Percentiles rank a stretch among this genome's conserved stretches.
Evolutionary conservation across 2,113 vertebrate genomes (phyloP).

Genomic region (Vicugna pacos): DNA sequence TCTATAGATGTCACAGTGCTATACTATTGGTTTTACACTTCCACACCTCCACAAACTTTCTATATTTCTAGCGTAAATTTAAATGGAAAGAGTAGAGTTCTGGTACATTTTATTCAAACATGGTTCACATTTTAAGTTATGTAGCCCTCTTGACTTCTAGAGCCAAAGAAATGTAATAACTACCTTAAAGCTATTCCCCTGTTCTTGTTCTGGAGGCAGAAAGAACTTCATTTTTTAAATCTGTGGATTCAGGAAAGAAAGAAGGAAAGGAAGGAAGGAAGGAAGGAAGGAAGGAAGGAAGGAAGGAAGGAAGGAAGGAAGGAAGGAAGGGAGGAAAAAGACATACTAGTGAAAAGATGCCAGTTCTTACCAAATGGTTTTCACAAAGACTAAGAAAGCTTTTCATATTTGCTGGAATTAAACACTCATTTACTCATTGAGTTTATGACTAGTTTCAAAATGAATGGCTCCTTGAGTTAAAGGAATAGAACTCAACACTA

Average conservation of each 20-base stretch:
- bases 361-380: constrained; percentile 23
- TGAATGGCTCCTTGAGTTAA: background rate
- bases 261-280: too few relatives aligned
- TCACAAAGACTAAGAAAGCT: constrained; percentile 31
- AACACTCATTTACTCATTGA: background rate
- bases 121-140: background rate
- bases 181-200: background rate
- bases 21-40: background rate
- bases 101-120: background rate
- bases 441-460: constrained; percentile 42
- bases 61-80: constrained; percentile 22
- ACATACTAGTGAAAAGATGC: background rate
- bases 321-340: background rate
- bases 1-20: background rate
- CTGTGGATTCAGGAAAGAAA: background rate
- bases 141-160: background rate
- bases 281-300: background rate
- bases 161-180: background rate
- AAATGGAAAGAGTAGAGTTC: background rate
- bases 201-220: background rate
- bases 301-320: too few relatives aligned
- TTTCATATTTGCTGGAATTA: constrained; percentile 2
- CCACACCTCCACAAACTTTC: background rate
- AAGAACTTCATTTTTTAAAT: constrained; percentile 9
- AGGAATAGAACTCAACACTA: constrained; percentile 35